Evolutionary conservation across 2,888 invertebrate genomes (phyloP).

Genomic region (Pharmacophagus antenor): DNA sequence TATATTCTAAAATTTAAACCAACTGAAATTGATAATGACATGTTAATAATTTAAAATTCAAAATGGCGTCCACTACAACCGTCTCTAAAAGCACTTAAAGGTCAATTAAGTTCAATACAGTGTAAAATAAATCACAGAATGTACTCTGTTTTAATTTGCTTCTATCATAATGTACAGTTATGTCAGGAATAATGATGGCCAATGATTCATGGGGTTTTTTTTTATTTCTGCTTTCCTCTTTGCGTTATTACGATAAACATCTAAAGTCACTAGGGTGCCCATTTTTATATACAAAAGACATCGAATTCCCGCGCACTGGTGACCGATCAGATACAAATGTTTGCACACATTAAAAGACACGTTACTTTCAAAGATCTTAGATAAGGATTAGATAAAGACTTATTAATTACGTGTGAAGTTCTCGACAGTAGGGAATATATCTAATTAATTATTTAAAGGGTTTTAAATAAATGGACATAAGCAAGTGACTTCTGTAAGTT

Average conservation of each 20-base stretch:
- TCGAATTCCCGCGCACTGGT: background rate
- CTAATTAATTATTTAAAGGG: too few relatives aligned
- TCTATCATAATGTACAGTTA: slow-evolving; percentile 25
- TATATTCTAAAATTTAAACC: too few relatives aligned
- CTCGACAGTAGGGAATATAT: too few relatives aligned
- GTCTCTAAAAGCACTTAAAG: background rate
- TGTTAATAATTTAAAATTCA: background rate
- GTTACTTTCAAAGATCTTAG: background rate
- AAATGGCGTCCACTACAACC: background rate
- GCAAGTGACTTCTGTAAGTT: too few relatives aligned
- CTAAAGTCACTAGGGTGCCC: slow-evolving; percentile 24
- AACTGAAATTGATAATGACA: background rate
- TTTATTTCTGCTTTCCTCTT: slow-evolving; percentile 21
- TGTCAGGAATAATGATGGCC: slow-evolving; percentile 26
- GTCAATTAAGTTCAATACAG: slow-evolving; percentile 8
- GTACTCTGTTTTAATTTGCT: slow-evolving; percentile 17
- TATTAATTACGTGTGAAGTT: background rate
- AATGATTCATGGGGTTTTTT: slow-evolving; percentile 28
- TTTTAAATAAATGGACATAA: too few relatives aligned
- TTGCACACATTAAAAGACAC: background rate
- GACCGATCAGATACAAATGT: background rate
- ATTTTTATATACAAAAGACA: background rate
- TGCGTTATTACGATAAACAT: slow-evolving; percentile 27
- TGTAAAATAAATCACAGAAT: slow-evolving; percentile 23
- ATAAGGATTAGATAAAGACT: background rate